These are phyloP conservation scores for Pelochelys cantorii DNA, from an alignment of 2,797 vertebrate species.

Conservation along the genomic window DNA sequence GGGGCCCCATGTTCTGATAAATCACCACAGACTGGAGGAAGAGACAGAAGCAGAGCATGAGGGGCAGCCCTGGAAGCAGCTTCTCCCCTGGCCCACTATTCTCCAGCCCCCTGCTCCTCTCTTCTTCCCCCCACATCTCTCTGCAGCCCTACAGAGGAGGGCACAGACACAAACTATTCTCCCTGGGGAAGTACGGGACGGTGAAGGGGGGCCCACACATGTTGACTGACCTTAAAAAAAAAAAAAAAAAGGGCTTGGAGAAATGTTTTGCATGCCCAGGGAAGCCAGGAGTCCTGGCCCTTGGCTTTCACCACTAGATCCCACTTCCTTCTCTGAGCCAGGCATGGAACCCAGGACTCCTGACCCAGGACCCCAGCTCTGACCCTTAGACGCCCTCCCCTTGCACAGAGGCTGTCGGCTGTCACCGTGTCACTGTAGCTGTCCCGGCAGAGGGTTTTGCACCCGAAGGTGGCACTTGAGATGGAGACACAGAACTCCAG, in stretches of 20 bases:
- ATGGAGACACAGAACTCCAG: conserved; percentile 34
- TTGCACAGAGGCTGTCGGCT: too few species aligned
- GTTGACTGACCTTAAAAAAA: neutral
- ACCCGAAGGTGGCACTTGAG: conserved; percentile 4
- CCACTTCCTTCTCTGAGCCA: neutral
- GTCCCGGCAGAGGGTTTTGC: neutral
- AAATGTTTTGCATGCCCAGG: neutral
- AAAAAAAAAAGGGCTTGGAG: neutral
- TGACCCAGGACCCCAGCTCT: neutral
- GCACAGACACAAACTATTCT: neutral
- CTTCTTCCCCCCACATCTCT: neutral
- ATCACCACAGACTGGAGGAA: neutral
- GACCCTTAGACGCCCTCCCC: neutral
- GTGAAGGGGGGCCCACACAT: neutral
- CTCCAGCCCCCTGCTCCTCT: too few species aligned
- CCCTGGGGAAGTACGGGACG: neutral
- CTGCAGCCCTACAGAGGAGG: neutral
- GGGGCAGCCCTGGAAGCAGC: neutral
- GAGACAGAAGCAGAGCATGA: neutral
- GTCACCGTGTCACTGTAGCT: neutral
- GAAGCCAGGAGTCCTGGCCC: neutral
- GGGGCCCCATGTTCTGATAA: neutral
- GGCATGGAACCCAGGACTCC: neutral
- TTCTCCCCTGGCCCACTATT: fast-evolving
- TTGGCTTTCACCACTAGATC: too few species aligned